These are phyloP conservation scores for Threskiornis aethiopicus DNA, from an alignment of 2,797 vertebrate genomes.

Conservation along the genomic window DNA sequence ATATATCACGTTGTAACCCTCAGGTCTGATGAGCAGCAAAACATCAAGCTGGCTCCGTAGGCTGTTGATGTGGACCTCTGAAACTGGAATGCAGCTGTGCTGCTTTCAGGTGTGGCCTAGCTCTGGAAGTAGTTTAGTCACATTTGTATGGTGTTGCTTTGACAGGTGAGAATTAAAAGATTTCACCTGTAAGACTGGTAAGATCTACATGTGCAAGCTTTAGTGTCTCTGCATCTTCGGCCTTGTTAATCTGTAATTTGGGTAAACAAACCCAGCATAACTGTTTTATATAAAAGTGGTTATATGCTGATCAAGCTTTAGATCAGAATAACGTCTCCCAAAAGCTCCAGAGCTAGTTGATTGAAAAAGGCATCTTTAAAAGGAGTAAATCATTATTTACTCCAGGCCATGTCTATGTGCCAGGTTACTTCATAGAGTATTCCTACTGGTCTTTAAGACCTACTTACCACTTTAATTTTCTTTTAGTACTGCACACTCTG, in stretches of 20 bases:
- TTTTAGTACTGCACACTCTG: not conserved
- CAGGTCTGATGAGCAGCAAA: not conserved
- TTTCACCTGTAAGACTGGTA: not conserved
- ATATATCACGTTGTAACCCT: not conserved
- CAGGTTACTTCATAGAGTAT: not conserved
- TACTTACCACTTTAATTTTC: not conserved
- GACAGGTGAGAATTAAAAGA: not conserved
- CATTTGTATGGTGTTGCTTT: not conserved
- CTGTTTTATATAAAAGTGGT: not conserved
- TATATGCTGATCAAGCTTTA: not conserved
- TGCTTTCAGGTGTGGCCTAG: not conserved
- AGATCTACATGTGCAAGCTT: not conserved
- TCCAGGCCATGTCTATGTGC: not conserved
- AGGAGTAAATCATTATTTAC: not conserved
- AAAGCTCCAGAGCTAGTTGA: not conserved
- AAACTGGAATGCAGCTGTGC: not conserved
- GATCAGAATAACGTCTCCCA: not conserved
- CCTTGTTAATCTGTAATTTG: not conserved
- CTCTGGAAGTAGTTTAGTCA: not conserved
- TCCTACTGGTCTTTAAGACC: not conserved
- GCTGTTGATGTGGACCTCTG: not conserved
- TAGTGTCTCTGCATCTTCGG: not conserved
- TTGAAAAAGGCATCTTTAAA: not conserved
- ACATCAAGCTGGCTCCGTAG: fast-evolving
- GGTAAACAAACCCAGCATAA: not conserved